These are phyloP conservation scores for Aphelocoma californica DNA, from an alignment of 2,797 vertebrate species.

Conservation along the genomic window DNA sequence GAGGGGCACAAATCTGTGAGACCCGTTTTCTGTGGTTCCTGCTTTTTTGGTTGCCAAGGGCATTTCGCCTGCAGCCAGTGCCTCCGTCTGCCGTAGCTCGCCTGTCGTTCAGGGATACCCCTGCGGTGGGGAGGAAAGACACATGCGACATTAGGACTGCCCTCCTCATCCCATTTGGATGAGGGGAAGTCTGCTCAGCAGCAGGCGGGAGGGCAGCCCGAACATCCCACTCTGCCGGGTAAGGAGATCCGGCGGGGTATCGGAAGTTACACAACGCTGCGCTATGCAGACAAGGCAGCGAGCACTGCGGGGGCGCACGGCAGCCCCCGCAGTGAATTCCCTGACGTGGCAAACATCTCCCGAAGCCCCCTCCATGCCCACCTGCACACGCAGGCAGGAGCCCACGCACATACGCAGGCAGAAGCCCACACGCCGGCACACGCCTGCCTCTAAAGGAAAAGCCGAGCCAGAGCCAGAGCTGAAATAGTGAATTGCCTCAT, in stretches of 20 bases:
- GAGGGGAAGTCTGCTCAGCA: background rate
- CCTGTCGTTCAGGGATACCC: accelerated
- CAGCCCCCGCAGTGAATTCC: slow-evolving; percentile 57
- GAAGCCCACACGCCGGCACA: slow-evolving; percentile 25
- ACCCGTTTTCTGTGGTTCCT: accelerated
- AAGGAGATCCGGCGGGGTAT: slow-evolving; percentile 30
- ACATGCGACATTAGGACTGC: background rate
- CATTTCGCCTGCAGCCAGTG: background rate
- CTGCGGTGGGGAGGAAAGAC: background rate
- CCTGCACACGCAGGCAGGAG: slow-evolving; percentile 55
- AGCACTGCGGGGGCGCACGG: background rate
- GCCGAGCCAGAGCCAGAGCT: background rate
- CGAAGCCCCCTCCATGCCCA: slow-evolving; percentile 57
- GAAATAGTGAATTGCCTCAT: slow-evolving; percentile 65
- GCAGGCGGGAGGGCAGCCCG: background rate
- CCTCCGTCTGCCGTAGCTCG: background rate
- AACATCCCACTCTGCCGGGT: background rate
- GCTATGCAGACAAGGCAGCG: slow-evolving; percentile 11
- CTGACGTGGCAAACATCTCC: slow-evolving; percentile 65
- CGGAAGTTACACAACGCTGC: slow-evolving; percentile 54
- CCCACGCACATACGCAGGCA: slow-evolving; percentile 64
- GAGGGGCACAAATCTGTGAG: background rate
- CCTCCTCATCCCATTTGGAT: background rate
- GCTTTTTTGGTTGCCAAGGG: background rate
- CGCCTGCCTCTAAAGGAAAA: slow-evolving; percentile 56